A percentile compares a stretch with the other conserved stretches of the same genome.
phyloP scores from a whole-genome alignment of 1,140 invertebrate genomes.

The Radopholus similis region DNA sequence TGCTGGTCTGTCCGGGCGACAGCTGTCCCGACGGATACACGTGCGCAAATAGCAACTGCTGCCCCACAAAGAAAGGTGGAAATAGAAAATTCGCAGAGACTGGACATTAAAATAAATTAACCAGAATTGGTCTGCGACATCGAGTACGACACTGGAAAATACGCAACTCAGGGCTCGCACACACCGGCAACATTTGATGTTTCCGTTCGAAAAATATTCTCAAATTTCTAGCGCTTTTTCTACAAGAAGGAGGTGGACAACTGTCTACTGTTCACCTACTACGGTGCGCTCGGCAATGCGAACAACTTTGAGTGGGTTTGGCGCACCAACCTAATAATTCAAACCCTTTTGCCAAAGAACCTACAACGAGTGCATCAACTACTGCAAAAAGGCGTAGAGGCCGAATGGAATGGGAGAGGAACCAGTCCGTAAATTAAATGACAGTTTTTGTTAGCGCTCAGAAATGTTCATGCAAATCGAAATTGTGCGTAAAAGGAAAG shows the following conservation, averaged over 20 bases:
- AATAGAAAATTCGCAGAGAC: background rate
- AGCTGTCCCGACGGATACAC: constrained; percentile 50
- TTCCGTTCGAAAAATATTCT: background rate
- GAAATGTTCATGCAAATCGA: too few species aligned
- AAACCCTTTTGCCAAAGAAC: constrained; percentile 19
- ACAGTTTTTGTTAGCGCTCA: too few species aligned
- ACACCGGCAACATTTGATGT: constrained; percentile 47
- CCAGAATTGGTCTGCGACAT: constrained; percentile 49
- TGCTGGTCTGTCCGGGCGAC: constrained; percentile 28
- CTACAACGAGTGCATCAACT: constrained; percentile 65
- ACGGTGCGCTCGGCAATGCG: constrained; percentile 52
- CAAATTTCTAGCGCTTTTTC: constrained; percentile 41
- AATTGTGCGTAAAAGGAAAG: too few species aligned
- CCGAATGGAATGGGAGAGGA: too few species aligned
- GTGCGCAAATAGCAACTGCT: constrained; percentile 49
- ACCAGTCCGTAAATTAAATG: too few species aligned
- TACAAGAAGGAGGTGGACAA: constrained; percentile 49
- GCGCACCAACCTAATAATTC: background rate
- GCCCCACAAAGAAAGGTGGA: constrained; percentile 53
- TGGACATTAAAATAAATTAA: constrained; percentile 11
- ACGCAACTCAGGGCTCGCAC: constrained; percentile 42
- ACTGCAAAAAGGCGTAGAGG: constrained; percentile 63
- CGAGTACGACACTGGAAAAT: constrained; percentile 55
- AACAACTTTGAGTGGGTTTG: constrained; percentile 50
- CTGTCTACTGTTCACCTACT: constrained; percentile 58